Evolutionary conservation across 2,888 invertebrate species (phyloP), one percentile per base, ranked within the genome.

Genomic region (Amiota mariae): DNA sequence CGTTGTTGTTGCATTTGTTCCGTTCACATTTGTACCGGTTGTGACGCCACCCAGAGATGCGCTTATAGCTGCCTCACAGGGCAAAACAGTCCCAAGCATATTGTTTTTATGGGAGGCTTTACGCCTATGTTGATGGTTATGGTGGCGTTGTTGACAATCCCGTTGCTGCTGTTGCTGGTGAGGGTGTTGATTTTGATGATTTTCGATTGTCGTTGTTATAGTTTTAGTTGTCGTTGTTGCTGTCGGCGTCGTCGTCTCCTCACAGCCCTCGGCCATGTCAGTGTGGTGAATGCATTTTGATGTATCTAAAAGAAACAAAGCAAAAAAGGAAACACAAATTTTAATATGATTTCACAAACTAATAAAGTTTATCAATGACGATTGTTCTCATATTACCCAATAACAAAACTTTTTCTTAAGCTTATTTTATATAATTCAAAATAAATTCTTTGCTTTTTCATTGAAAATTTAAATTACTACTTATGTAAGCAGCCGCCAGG

Each of bases 221-320:
- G 36, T 36, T 36, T 36, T 59, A 11, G 59, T 59, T 1, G 70
- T 70, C 12, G 56, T 64, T 46, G 36, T 46, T 71, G 36, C 12
- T 59, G 64, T 15, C 9, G 24, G 11, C 56, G 78, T 84, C 70
- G 85, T 85, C 88, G 93, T 93, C 82, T 90, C 90, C 88, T 92
- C 91, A 86, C 91, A 92, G 91, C 94, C 95, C 92, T 93, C 93
- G 91, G 93, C 93, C 93, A 93, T 93, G 92, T 93, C 93, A 93
- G 92, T 92, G 92, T 91, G 91, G 91, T 93, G 74, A 73, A 74
- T 15, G 18, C 66, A 68, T 68, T 15, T 10, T 49, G 92, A 91
- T 91, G 93, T 94, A 93, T 91, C 88, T 92, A 24, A 47, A 73
- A 78, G 72, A 47, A 24, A 70, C 18, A 47, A 73, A 78, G 72